These are phyloP conservation scores for Habropoda laboriosa DNA, from an alignment of 1,140 invertebrate species.

Conservation along the genomic window DNA sequence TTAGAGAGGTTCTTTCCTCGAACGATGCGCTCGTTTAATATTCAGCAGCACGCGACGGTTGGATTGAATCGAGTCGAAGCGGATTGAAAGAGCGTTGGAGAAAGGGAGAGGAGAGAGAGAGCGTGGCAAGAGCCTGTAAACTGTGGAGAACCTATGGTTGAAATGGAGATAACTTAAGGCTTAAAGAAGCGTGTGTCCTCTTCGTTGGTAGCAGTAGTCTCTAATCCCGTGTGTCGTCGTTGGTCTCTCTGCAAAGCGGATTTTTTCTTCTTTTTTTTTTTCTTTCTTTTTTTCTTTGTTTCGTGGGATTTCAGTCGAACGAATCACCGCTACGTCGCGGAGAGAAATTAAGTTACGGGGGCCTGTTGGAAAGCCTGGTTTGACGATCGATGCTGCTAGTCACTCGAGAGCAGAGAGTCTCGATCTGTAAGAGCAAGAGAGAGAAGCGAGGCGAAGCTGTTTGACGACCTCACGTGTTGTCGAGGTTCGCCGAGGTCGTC, in stretches of 20 bases:
- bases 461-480: constrained; percentile 30
- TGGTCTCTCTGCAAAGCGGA: too few relatives aligned
- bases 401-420: constrained; percentile 49
- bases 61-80: not conserved
- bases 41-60: not conserved
- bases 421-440: not conserved
- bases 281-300: too few relatives aligned
- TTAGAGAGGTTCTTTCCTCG: not conserved
- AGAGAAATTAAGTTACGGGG: constrained; percentile 67
- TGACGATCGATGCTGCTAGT: constrained; percentile 68
- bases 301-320: constrained; percentile 13
- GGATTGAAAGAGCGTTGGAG: too few relatives aligned
- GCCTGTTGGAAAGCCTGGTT: constrained; percentile 57
- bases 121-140: not conserved
- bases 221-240: not conserved
- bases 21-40: not conserved
- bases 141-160: not conserved
- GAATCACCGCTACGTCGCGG: constrained; percentile 36
- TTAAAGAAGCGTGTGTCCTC: too few relatives aligned
- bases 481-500: constrained; percentile 45
- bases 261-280: too few relatives aligned
- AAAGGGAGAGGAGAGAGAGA: too few relatives aligned
- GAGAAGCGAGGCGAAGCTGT: constrained; percentile 9
- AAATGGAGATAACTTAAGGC: constrained; percentile 20
- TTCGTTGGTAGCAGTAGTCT: too few relatives aligned